Percentiles rank a stretch among this genome's conserved stretches.
phyloP scores from a whole-genome alignment of 2,888 invertebrate genomes.

The Mystacides longicornis region DNA sequence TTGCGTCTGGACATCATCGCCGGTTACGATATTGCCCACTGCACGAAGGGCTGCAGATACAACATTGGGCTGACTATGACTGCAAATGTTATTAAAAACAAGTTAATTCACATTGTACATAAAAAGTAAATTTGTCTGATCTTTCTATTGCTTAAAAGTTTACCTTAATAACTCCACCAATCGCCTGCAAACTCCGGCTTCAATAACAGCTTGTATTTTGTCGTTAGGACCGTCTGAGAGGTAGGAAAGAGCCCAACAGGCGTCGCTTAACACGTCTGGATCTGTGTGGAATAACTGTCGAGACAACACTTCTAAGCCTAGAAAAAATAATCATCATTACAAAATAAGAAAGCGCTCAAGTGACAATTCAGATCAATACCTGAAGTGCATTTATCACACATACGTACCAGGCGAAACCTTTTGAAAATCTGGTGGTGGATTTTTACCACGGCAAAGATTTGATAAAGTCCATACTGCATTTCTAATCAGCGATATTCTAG shows the following conservation, averaged over 20 bases:
- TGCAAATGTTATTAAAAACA: conserved; percentile 32
- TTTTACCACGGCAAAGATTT: conserved; percentile 95
- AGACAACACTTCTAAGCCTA: conserved; percentile 80
- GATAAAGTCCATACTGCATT: conserved; percentile 99
- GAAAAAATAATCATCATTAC: conserved; percentile 30
- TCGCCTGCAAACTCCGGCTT: conserved; percentile 87
- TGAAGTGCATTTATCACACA: too few species aligned
- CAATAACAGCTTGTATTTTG: conserved; percentile 95
- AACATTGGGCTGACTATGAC: conserved; percentile 76
- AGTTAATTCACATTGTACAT: too few species aligned
- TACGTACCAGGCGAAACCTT: conserved; percentile 57
- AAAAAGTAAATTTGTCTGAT: too few species aligned
- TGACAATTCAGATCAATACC: neutral
- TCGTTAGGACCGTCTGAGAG: conserved; percentile 95
- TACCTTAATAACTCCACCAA: conserved; percentile 55
- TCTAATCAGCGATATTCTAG: conserved; percentile 80
- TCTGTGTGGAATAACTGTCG: conserved; percentile 81
- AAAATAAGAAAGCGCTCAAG: too few species aligned
- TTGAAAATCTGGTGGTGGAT: conserved; percentile 86
- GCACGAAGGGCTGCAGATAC: conserved; percentile 89
- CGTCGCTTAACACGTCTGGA: conserved; percentile 84
- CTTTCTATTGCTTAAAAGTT: neutral
- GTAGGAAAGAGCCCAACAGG: conserved; percentile 96
- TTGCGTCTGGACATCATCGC: conserved; percentile 94
- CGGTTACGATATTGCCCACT: conserved; percentile 97